Conservation (phyloP, 2,888 invertebrate species). For the Aleiodes leptofemur region DNA sequence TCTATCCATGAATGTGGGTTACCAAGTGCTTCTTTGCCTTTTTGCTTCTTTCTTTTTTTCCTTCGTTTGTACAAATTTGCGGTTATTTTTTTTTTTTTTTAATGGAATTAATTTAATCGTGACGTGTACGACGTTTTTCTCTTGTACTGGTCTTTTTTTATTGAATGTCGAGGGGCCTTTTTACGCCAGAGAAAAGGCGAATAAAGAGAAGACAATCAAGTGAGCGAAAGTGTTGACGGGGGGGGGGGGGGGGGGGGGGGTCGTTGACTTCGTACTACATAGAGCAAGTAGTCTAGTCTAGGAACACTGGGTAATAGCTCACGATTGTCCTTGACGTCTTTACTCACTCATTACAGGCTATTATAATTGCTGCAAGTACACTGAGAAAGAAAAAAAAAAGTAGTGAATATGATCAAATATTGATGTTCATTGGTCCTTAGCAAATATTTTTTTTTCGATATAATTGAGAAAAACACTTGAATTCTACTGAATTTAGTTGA, state of each 20-base stretch:
- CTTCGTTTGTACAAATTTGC: conserved; percentile 20
- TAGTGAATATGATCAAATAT: too few relatives aligned
- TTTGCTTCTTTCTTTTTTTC: too few relatives aligned
- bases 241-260: not conserved
- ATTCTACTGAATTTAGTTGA: too few relatives aligned
- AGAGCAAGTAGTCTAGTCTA: conserved; percentile 3
- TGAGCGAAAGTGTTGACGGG: conserved; percentile 19
- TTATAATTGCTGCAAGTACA: not conserved
- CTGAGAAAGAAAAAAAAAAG: too few relatives aligned
- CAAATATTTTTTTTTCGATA: too few relatives aligned
- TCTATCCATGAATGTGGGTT: conserved; percentile 66
- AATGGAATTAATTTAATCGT: not conserved
- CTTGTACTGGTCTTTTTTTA: not conserved
- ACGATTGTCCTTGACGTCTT: conserved; percentile 14
- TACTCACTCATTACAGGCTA: not conserved
- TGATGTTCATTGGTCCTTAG: too few relatives aligned
- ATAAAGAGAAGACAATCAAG: conserved; percentile 7
- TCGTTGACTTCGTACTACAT: conserved; percentile 23
- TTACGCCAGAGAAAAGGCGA: not conserved
- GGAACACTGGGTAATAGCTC: not conserved
- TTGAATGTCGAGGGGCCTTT: not conserved
- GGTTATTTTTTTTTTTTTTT: conserved; percentile 15
- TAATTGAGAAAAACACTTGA: too few relatives aligned
- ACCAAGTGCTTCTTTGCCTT: conserved; percentile 43
- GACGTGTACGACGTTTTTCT: not conserved